phyloP scores from a whole-genome alignment of 2,797 vertebrate species.

The Onychomys leucogaster region DNA sequence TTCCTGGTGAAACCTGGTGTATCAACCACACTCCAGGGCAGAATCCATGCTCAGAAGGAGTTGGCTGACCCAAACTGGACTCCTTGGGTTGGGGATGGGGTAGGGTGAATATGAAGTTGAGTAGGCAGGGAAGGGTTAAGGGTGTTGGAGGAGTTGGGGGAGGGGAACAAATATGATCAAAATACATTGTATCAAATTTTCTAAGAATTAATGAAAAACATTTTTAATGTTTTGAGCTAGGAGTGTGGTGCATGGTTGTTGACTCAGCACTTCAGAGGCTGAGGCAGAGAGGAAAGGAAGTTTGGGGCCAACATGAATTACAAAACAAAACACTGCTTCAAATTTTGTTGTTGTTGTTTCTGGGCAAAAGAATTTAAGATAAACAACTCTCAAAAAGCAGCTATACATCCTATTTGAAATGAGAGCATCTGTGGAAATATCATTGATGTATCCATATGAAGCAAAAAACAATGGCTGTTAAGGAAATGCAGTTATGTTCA shows the following conservation, averaged over 20 bases:
- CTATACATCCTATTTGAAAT: background rate
- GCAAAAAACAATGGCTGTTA: constrained; percentile 42
- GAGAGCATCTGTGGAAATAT: constrained; percentile 4
- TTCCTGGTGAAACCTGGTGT: background rate
- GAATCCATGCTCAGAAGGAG: background rate
- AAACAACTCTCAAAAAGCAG: background rate
- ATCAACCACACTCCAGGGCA: background rate
- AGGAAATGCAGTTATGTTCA: background rate
- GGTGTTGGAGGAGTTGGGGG: background rate
- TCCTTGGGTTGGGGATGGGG: too few species aligned
- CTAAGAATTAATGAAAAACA: background rate
- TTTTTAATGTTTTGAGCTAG: background rate
- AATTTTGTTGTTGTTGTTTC: background rate
- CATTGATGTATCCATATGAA: background rate
- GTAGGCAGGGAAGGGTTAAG: background rate
- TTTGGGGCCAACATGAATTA: background rate
- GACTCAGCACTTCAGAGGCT: background rate
- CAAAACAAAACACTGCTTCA: background rate
- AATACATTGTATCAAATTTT: background rate
- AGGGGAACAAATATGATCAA: background rate
- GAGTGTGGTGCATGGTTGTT: background rate
- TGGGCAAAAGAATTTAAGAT: constrained; percentile 5
- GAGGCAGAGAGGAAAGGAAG: background rate
- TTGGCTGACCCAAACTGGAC: background rate
- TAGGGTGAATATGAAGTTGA: too few species aligned